phyloP scores from a whole-genome alignment of 2,888 invertebrate species.

The Amphipoea lucens region DNA sequence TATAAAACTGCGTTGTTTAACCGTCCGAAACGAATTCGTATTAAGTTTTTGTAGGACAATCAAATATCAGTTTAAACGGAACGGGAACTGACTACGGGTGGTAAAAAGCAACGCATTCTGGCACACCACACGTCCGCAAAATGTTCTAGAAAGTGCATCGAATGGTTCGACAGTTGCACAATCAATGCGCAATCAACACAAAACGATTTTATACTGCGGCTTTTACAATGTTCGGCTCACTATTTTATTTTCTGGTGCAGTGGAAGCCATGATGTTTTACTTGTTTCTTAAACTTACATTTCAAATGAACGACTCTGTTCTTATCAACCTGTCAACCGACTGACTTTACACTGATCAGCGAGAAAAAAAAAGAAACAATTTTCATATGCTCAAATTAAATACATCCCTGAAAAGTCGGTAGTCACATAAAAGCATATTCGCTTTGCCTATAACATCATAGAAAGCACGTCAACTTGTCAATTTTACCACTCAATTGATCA shows the following conservation, averaged over 20 bases:
- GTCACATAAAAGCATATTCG: background rate
- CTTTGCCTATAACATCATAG: background rate
- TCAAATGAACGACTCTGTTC: background rate
- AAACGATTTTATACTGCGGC: constrained; percentile 58
- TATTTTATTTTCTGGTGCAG: constrained; percentile 22
- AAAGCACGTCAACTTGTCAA: constrained; percentile 1
- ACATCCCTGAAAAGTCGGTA: background rate
- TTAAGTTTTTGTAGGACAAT: constrained; percentile 61
- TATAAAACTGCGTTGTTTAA: constrained; percentile 6
- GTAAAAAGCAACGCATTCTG: constrained; percentile 66
- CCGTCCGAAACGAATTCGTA: constrained; percentile 25
- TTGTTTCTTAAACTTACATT: constrained; percentile 1
- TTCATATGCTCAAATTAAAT: too few species aligned
- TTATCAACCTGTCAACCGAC: background rate
- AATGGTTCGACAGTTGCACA: constrained; percentile 66
- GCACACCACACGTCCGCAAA: constrained; percentile 61
- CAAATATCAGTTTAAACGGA: constrained; percentile 66
- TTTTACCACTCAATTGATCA: constrained; percentile 7
- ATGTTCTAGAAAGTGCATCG: constrained; percentile 62
- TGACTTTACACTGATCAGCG: background rate
- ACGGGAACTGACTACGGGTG: constrained; percentile 56
- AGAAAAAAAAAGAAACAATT: background rate
- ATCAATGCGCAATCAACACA: constrained; percentile 67
- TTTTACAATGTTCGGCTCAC: constrained; percentile 39
- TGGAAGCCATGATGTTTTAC: constrained; percentile 3